Base-by-base conservation (phyloP, 2,797 vertebrate genomes). In the Staurois parvus region DNA sequence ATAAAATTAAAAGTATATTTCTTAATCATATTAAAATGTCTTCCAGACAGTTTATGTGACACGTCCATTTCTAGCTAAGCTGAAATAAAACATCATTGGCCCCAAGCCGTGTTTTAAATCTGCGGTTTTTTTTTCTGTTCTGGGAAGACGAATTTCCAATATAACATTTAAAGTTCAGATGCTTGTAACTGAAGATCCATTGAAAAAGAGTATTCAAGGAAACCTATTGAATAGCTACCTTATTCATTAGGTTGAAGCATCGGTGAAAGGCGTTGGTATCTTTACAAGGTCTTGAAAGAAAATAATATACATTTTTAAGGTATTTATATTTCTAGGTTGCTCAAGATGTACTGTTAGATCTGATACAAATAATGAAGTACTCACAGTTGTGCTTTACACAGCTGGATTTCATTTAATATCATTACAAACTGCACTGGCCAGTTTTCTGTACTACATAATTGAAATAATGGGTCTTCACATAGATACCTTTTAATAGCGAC, bases 21-120 rank as follows among this genome's bases (percentile, higher is more conserved):
- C 21, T 69, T 70, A 80, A 80, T 56, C 40, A 32, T 80, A 80
- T 48, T 69, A 81, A 69, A 48, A 81, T 40, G 29, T 24, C 34
- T 72, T 81, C 10, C 21, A 72, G 29, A 48, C 45, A 15, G 64
- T 66, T 66, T 66, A 81, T 72, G 79, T 37, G 52, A 59, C 68
- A 59, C 28, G 28, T 62, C 34, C 28, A 56, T 72, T 81, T 34
- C n/a, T 7, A 32, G 17, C 42, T 34, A 40, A 56, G 45, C 28
- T 34, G 48, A 52, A 56, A 80, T 48, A 45, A 69, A 70, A 80
- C 19, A 45, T 42, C 12, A 4, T 5, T 66, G 64, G 64, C 64
- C 76, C 62, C 32, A 13, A 66, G 48, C 56, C 34, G 32, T 42
- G 59, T 28, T 24, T 78, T 78, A 40, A 17, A 78, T 78, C 59